phyloP scores from a whole-genome alignment of 2,113 vertebrate genomes.

The Anarrhichthys ocellatus region DNA sequence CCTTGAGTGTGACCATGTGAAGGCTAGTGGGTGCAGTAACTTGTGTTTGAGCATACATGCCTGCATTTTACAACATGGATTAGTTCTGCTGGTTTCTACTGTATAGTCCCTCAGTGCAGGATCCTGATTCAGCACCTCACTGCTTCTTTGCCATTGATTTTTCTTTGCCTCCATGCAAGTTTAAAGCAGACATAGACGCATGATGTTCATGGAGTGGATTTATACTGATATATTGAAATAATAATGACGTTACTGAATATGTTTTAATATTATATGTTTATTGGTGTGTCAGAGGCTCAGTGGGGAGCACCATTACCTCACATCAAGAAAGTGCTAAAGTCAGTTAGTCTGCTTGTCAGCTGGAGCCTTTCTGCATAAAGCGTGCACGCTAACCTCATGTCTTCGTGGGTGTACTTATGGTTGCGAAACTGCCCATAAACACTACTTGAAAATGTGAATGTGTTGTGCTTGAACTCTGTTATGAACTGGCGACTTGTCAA shows the following conservation, averaged over 20 bases:
- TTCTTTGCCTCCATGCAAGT: background rate
- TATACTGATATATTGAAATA: background rate
- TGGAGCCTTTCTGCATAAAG: background rate
- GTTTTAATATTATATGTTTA: background rate
- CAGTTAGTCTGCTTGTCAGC: background rate
- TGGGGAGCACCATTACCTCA: background rate
- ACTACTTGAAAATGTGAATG: background rate
- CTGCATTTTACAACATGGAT: background rate
- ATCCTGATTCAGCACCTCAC: background rate
- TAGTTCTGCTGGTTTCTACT: background rate
- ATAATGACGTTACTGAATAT: background rate
- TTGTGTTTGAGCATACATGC: background rate
- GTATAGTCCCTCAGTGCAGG: background rate
- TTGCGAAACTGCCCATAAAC: background rate
- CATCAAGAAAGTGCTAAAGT: background rate
- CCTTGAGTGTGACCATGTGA: background rate
- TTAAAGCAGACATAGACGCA: background rate
- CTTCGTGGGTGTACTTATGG: background rate
- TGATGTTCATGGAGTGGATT: background rate
- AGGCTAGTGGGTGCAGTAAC: background rate
- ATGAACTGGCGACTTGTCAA: background rate
- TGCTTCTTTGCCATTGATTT: conserved; percentile 5
- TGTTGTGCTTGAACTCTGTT: background rate
- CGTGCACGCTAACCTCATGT: background rate
- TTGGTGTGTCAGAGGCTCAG: background rate